Percentiles rank a stretch among this genome's conserved stretches.
Conservation (phyloP, 2,113 vertebrate species). For the Vulpes ferrilata region DNA sequence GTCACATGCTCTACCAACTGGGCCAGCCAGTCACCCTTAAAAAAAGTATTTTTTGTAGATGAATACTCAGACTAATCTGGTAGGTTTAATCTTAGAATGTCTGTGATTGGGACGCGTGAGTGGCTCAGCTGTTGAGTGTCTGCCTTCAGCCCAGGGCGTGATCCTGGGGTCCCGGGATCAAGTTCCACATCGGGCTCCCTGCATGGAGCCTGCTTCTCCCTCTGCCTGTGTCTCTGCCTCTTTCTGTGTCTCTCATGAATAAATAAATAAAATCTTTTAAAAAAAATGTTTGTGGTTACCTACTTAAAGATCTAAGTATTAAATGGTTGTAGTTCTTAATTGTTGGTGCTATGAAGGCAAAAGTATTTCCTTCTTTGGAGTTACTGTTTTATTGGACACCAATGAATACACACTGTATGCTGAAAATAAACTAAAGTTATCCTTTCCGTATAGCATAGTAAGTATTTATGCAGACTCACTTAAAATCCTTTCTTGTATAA, state of each 20-base stretch:
- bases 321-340: neutral
- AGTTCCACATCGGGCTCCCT: too few relatives aligned
- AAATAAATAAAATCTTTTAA: too few relatives aligned
- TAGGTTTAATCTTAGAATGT: conserved; percentile 6
- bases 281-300: neutral
- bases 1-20: too few relatives aligned
- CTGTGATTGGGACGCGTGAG: neutral
- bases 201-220: too few relatives aligned
- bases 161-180: too few relatives aligned
- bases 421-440: neutral
- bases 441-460: neutral
- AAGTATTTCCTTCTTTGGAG: neutral
- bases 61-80: neutral
- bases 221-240: too few relatives aligned
- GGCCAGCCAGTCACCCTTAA: neutral
- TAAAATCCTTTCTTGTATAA: conserved; percentile 23
- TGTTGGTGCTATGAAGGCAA: neutral
- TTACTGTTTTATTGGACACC: neutral
- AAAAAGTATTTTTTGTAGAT: neutral
- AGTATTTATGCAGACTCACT: neutral
- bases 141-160: too few relatives aligned
- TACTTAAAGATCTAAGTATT: conserved; percentile 18
- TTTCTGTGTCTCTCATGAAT: too few relatives aligned
- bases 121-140: too few relatives aligned
- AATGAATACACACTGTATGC: neutral